Conservation (phyloP, 2,888 invertebrate species). For the Drosophila quinaria region DNA sequence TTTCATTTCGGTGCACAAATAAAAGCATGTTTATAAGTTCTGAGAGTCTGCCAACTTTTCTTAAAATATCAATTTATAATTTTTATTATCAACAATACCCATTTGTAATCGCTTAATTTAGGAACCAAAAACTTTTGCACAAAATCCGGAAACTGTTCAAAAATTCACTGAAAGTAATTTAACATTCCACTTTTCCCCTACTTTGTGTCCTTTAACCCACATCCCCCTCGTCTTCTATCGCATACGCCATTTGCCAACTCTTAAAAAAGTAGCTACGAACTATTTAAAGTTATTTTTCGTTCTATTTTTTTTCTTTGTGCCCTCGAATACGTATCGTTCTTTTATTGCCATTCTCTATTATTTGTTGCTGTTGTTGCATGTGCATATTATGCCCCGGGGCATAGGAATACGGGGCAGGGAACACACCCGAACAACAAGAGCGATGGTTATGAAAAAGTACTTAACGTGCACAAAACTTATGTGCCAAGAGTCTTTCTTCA, state of each 20-base stretch:
- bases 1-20: not conserved
- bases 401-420: conserved; percentile 55
- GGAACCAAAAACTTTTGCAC: conserved; percentile 64
- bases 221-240: conserved; percentile 8
- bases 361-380: conserved; percentile 74
- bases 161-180: conserved; percentile 70
- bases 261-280: conserved; percentile 67
- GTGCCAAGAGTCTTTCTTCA: conserved; percentile 74
- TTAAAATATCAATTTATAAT: conserved; percentile 63
- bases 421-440: conserved; percentile 44
- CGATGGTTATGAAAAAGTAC: conserved; percentile 76
- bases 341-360: conserved; percentile 77
- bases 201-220: not conserved
- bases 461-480: conserved; percentile 80
- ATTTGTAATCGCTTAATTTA: conserved; percentile 79
- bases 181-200: conserved; percentile 52
- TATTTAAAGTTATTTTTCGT: conserved; percentile 70
- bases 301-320: conserved; percentile 24
- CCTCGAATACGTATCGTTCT: conserved; percentile 72
- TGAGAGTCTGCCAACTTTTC: conserved; percentile 25
- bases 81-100: conserved; percentile 66
- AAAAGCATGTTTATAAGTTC: not conserved
- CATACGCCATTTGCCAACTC: conserved; percentile 62
- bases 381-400: conserved; percentile 79
- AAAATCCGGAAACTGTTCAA: conserved; percentile 43